Evolutionary conservation across 1,140 invertebrate species (phyloP).

Genomic region (Microplitis mediator): DNA sequence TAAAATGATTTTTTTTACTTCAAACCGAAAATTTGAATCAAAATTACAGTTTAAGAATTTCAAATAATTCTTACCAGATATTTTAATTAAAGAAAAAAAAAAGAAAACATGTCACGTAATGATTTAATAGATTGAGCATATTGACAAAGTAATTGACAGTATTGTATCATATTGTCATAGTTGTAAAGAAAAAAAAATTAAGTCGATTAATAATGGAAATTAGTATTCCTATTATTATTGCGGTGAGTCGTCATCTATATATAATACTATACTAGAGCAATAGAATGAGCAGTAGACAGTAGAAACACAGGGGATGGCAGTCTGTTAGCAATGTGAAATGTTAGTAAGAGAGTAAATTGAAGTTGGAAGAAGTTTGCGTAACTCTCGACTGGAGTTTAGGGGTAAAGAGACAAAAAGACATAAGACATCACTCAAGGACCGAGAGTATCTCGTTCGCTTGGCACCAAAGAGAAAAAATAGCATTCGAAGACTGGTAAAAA

Average conservation of each 20-base stretch:
- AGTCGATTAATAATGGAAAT: neutral
- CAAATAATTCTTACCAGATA: no score
- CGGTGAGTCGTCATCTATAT: no score
- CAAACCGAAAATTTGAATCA: no score
- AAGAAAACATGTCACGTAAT: no score
- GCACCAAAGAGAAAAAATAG: neutral
- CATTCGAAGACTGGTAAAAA: neutral
- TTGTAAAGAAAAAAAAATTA: neutral
- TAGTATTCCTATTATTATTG: no score
- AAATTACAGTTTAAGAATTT: no score
- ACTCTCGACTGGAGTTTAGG: constrained; percentile 50
- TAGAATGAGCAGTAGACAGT: constrained; percentile 5
- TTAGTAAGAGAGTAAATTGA: constrained; percentile 49
- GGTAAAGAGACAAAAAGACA: constrained; percentile 15
- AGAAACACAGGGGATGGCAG: constrained; percentile 28
- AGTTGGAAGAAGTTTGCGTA: constrained; percentile 51
- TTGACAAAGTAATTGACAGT: no score
- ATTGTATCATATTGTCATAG: no score
- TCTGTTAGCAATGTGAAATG: constrained; percentile 50
- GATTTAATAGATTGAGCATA: no score
- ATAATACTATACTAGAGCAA: no score
- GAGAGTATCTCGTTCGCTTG: constrained; percentile 5
- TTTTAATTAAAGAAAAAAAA: no score
- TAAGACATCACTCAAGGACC: neutral
- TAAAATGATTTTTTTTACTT: no score